Evolutionary conservation across 2,888 invertebrate species (phyloP).

Genomic region (Pyrocoelia pectoralis): DNA sequence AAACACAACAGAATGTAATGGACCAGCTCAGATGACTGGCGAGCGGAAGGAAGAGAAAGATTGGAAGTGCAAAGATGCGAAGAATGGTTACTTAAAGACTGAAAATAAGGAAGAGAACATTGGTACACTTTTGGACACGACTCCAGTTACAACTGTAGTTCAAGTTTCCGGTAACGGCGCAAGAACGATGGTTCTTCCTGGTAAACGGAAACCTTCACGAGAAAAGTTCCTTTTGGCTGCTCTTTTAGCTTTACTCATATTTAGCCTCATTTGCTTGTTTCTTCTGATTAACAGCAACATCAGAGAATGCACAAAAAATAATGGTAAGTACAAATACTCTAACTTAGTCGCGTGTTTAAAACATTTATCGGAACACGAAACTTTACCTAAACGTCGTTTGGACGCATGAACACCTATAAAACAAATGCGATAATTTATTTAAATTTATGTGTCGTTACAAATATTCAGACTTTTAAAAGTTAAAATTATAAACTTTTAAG

Average conservation of each 20-base stretch:
- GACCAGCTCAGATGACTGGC: constrained; percentile 47
- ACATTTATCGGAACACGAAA: neutral
- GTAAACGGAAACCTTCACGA: constrained; percentile 40
- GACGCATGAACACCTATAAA: neutral
- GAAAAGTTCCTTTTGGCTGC: constrained; percentile 53
- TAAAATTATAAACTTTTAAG: neutral
- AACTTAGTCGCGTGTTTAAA: neutral
- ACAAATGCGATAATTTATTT: constrained; percentile 4
- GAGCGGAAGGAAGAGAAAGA: constrained; percentile 45
- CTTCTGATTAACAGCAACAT: constrained; percentile 48
- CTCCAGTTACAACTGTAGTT: constrained; percentile 51
- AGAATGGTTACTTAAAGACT: constrained; percentile 51
- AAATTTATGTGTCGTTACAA: neutral
- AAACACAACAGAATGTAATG: constrained; percentile 41
- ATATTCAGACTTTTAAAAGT: neutral
- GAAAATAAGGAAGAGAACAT: constrained; percentile 41
- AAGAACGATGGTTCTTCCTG: constrained; percentile 53
- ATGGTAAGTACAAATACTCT: constrained; percentile 51
- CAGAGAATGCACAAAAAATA: constrained; percentile 42
- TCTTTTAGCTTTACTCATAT: constrained; percentile 50
- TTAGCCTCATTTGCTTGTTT: constrained; percentile 50
- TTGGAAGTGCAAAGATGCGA: constrained; percentile 45
- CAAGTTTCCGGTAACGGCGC: constrained; percentile 54
- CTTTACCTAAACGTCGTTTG: neutral
- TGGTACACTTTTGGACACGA: constrained; percentile 44